Evolutionary conservation across 2,888 invertebrate genomes (phyloP).

Genomic region (Erebia palarica): DNA sequence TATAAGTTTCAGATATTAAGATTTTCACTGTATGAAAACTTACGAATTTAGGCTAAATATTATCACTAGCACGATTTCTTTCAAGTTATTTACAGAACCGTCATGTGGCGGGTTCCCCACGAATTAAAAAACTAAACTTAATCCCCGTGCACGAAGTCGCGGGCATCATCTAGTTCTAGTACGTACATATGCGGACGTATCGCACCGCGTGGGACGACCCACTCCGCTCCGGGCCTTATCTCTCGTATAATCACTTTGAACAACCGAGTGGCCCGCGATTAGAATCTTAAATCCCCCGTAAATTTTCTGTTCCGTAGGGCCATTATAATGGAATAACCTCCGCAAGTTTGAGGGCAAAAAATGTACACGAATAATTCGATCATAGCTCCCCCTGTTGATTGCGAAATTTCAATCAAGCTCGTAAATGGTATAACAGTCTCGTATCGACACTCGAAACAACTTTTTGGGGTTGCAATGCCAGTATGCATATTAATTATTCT

Average conservation of each 20-base stretch:
- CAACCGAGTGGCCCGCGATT: conserved; percentile 76
- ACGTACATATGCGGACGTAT: conserved; percentile 35
- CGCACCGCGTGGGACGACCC: conserved; percentile 66
- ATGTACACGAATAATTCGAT: conserved; percentile 80
- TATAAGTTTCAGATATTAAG: too few relatives aligned
- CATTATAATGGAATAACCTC: conserved; percentile 74
- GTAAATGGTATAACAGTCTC: conserved; percentile 78
- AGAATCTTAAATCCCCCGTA: conserved; percentile 79
- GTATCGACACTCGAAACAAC: conserved; percentile 76
- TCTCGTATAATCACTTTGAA: conserved; percentile 79
- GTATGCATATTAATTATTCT: conserved; percentile 44
- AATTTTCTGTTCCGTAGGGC: conserved; percentile 74
- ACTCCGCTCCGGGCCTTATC: conserved; percentile 70
- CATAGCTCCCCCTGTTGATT: conserved; percentile 79
- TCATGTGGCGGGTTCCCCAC: too few relatives aligned
- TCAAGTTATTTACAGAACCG: too few relatives aligned
- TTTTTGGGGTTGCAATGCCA: conserved; percentile 70
- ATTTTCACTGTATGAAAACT: too few relatives aligned
- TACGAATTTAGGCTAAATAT: too few relatives aligned
- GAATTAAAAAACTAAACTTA: too few relatives aligned
- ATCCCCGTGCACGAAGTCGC: too few relatives aligned
- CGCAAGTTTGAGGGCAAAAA: conserved; percentile 67
- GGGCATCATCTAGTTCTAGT: neutral
- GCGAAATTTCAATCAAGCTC: conserved; percentile 81
- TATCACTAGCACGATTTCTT: too few relatives aligned